Evolutionary conservation across 2,797 vertebrate species (phyloP), one percentile per base, ranked within the genome.

Genomic region (Rhinoraja longicauda): DNA sequence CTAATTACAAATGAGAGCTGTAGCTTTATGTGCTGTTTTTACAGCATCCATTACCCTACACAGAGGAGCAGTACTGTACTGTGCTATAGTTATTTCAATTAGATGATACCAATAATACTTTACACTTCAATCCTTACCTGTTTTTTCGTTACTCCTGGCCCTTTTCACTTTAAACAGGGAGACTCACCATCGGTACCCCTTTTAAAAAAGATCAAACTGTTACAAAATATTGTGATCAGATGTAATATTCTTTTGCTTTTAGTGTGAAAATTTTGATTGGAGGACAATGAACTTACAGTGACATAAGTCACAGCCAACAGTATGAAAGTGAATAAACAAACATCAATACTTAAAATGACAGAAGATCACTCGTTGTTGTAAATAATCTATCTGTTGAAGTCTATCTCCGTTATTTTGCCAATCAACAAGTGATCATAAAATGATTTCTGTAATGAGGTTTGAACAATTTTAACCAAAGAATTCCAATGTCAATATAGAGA

Each of bases 161-260:
- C 90, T 73, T 73, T 92, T 92, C 70, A 92, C 70, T 92, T 92
- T 92, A 92, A 92, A 92, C 70, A 72, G 64, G 88, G 70, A 75
- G 67, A 45, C 90, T 92, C 90, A 91, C 90, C 90, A 73, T 92
- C 70, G 70, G 90, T 92, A 92, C 90, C 32, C 57, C 90, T 73
- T 92, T 92, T 73, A 92, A 92, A 92, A 53, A 92, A 92, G 70
- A 92, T 92, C 70, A 92, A 92, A 92, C 90, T 75, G 67, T 73
- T 92, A 53, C 70, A 92, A 75, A 73, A 70, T 73, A 92, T 92
- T 92, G 70, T 72, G 90, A 92, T 57, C 39, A 91, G 72, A 91
- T 72, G 67, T 45, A 36, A 91, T 64, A 73, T 73, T 39, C 10
- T 92, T 73, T 73, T 45, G 39, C 15, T 92, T 75, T 53, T 75